A percentile compares a stretch with the other conserved stretches of the same genome.
These are phyloP conservation scores for Anadara kagoshimensis DNA, from an alignment of 1,140 invertebrate species.

Conservation along the genomic window DNA sequence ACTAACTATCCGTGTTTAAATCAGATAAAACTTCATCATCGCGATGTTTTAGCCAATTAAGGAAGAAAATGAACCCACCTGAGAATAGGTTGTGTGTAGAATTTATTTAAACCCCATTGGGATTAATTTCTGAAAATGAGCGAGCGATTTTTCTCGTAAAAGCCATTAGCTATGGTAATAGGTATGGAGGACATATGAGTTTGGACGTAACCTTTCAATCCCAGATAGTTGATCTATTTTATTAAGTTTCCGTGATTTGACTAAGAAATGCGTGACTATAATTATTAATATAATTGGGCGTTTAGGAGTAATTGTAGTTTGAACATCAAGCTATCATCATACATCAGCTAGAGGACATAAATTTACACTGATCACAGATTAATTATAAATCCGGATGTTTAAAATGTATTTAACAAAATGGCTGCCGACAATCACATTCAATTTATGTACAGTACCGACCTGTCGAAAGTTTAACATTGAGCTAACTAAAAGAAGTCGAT, in stretches of 20 bases:
- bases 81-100: constrained; percentile 9
- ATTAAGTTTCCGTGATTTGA: constrained; percentile 22
- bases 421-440: too few species aligned
- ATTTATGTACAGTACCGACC: too few species aligned
- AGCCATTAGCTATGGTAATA: constrained; percentile 10
- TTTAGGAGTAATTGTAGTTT: too few species aligned
- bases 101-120: constrained; percentile 17
- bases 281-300: too few species aligned
- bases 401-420: too few species aligned
- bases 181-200: constrained; percentile 6
- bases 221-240: constrained; percentile 8
- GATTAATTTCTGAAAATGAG: constrained; percentile 23
- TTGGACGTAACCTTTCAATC: constrained; percentile 11
- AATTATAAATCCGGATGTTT: too few species aligned
- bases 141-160: constrained; percentile 14
- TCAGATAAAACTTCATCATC: constrained; percentile 23
- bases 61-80: constrained; percentile 23
- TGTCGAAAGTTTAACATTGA: too few species aligned
- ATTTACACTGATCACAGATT: too few species aligned
- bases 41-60: constrained; percentile 15
- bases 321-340: too few species aligned
- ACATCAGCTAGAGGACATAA: too few species aligned
- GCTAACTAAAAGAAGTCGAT: too few species aligned
- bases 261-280: too few species aligned
- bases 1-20: constrained; percentile 14